Evolutionary conservation across 2,888 invertebrate species (phyloP).

Genomic region (Incurvaria masculella): DNA sequence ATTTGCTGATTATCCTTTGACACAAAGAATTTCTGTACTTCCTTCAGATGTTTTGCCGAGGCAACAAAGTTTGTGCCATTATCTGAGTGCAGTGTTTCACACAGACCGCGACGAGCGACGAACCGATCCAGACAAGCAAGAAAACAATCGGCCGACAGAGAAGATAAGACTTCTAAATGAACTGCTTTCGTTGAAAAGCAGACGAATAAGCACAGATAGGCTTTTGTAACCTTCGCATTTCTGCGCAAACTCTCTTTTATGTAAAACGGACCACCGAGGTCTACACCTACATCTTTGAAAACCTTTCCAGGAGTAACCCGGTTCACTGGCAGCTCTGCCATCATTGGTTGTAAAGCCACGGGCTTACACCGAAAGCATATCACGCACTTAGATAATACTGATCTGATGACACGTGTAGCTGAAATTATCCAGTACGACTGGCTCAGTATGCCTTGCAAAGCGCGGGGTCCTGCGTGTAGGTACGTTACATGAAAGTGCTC

Average conservation of each 20-base stretch:
- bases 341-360: background rate
- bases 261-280: background rate
- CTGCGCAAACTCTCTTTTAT: slow-evolving; percentile 11
- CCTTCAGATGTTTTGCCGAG: slow-evolving; percentile 7
- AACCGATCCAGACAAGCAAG: slow-evolving; percentile 12
- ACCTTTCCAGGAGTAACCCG: background rate
- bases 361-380: background rate
- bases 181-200: slow-evolving; percentile 19
- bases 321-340: background rate
- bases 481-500: background rate
- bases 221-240: slow-evolving; percentile 15
- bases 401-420: background rate
- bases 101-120: slow-evolving; percentile 11
- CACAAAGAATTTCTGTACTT: background rate
- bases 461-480: background rate
- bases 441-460: background rate
- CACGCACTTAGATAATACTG: background rate
- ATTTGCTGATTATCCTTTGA: background rate
- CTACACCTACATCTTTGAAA: background rate
- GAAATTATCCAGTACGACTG: background rate
- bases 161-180: slow-evolving; percentile 12
- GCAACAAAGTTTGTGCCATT: slow-evolving; percentile 14
- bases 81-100: slow-evolving; percentile 9
- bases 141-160: slow-evolving; percentile 8
- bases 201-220: slow-evolving; percentile 20